Evolutionary conservation across 35 echinoderm and acorn worm genomes (phyloP).

Genomic region (Apostichopus japonicus): DNA sequence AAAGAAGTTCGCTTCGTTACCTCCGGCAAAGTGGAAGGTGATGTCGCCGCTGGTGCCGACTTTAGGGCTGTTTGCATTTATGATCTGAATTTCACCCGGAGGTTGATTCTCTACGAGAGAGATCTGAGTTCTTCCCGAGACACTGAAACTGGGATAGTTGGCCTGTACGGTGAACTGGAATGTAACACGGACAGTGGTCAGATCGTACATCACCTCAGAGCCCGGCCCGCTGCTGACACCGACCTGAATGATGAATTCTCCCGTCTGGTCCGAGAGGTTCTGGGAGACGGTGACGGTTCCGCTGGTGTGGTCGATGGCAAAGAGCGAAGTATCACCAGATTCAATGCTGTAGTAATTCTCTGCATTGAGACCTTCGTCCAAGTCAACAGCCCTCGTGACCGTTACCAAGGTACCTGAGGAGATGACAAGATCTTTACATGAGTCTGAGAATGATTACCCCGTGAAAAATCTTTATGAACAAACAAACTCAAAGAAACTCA

Average conservation of each 20-base stretch:
- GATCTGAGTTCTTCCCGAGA: constrained; percentile 37
- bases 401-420: constrained; percentile 77
- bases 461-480: no score
- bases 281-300: constrained; percentile 68
- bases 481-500: no score
- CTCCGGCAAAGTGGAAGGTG: constrained; percentile 79
- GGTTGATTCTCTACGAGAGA: constrained; percentile 57
- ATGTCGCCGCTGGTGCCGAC: constrained; percentile 29
- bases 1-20: constrained; percentile 75
- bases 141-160: constrained; percentile 61
- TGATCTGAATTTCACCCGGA: constrained; percentile 47
- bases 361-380: constrained; percentile 70
- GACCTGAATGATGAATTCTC: constrained; percentile 64
- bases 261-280: constrained; percentile 59
- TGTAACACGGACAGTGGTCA: constrained; percentile 54
- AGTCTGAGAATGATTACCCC: no score
- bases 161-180: constrained; percentile 48
- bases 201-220: constrained; percentile 8
- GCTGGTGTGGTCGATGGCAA: constrained; percentile 60
- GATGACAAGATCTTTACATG: background rate
- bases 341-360: constrained; percentile 72
- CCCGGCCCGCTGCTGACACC: constrained; percentile 35
- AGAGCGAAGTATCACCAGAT: constrained; percentile 66
- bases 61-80: constrained; percentile 68
- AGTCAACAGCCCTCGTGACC: constrained; percentile 61